Conservation (phyloP, 1,140 invertebrate genomes). For the Bactericera cockerelli region DNA sequence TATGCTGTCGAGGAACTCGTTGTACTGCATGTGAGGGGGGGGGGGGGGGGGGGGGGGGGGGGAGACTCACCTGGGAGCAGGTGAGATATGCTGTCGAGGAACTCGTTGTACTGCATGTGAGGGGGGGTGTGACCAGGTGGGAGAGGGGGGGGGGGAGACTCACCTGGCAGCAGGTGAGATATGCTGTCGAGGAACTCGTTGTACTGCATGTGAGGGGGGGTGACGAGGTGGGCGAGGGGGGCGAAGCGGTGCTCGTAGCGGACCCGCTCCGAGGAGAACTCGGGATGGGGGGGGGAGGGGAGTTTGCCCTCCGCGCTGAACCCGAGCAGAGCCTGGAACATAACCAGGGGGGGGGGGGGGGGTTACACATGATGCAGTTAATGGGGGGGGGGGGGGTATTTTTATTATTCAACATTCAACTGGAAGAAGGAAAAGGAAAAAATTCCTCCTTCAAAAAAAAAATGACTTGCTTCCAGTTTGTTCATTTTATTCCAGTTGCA, state of each 20-base stretch:
- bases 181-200: constrained; percentile 61
- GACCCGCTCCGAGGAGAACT: constrained; percentile 87
- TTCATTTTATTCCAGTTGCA: too few relatives aligned
- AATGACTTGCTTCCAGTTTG: too few relatives aligned
- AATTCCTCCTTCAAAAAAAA: too few relatives aligned
- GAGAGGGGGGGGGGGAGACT: constrained; percentile 58
- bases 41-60: too few relatives aligned
- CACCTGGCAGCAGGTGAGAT: constrained; percentile 28
- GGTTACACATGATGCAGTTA: too few relatives aligned
- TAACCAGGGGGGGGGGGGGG: too few relatives aligned
- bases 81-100: constrained; percentile 47
- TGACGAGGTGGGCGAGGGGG: constrained; percentile 69
- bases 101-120: constrained; percentile 74
- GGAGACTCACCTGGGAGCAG: constrained; percentile 19
- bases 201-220: constrained; percentile 80
- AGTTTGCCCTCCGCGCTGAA: constrained; percentile 53
- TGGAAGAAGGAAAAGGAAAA: too few relatives aligned
- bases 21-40: too few relatives aligned
- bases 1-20: too few relatives aligned
- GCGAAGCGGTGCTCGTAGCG: constrained; percentile 87
- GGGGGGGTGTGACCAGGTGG: constrained; percentile 72
- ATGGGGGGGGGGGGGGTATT: too few relatives aligned
- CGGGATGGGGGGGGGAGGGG: constrained; percentile 51
- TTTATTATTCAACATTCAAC: too few relatives aligned
- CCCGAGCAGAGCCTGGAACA: constrained; percentile 49